A percentile compares a stretch with the other conserved stretches of the same genome.
Evolutionary conservation across 2,797 vertebrate genomes (phyloP).

Genomic region (Sebastes minor): DNA sequence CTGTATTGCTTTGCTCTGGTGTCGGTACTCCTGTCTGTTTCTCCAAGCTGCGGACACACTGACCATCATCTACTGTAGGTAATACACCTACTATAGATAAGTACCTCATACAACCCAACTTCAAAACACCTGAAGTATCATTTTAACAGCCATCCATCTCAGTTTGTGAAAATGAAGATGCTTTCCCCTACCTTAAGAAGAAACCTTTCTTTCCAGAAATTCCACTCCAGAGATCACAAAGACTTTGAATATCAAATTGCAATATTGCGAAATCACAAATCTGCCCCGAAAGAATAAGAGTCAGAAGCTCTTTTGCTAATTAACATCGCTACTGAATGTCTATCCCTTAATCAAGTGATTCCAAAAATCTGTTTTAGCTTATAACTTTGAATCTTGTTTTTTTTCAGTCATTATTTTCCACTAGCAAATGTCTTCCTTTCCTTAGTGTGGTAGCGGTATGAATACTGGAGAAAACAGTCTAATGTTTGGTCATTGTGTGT

Average conservation of each 20-base stretch:
- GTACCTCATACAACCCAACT: too few species aligned
- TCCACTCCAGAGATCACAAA: neutral
- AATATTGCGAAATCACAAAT: neutral
- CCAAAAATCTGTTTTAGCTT: neutral
- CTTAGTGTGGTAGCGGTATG: neutral
- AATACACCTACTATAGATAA: too few species aligned
- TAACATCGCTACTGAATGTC: neutral
- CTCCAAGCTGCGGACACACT: too few species aligned
- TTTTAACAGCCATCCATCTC: too few species aligned
- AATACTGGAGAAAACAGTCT: neutral
- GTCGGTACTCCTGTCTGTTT: too few species aligned
- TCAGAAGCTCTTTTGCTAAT: neutral
- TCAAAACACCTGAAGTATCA: too few species aligned
- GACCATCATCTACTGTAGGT: too few species aligned
- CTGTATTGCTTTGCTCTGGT: too few species aligned
- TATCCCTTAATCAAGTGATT: too few species aligned
- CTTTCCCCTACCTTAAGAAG: neutral
- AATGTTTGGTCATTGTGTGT: neutral
- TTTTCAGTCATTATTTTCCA: fast-evolving
- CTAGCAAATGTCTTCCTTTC: neutral
- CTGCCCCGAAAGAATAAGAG: neutral
- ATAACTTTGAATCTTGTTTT: neutral
- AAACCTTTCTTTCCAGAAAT: neutral
- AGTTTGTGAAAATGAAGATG: neutral
- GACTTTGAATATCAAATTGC: neutral